A percentile compares a stretch with the other conserved stretches of the same genome.
Conservation (phyloP, 2,113 vertebrate genomes). For the Myrmecobius fasciatus region DNA sequence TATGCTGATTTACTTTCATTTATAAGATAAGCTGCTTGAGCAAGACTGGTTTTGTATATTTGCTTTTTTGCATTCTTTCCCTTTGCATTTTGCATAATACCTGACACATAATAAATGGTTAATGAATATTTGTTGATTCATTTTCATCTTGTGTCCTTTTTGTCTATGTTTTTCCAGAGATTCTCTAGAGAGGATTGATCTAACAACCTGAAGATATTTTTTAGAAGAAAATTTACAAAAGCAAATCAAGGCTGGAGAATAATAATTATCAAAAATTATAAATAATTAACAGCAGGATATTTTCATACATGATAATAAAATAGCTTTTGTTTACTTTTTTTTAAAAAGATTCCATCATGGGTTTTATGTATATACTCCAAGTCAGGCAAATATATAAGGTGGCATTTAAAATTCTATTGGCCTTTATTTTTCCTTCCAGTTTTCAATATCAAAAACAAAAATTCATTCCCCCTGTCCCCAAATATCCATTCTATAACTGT, state of each 20-base stretch:
- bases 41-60: no score
- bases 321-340: not conserved
- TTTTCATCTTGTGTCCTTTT: no score
- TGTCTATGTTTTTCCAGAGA: no score
- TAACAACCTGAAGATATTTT: no score
- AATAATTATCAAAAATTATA: not conserved
- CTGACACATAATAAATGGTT: no score
- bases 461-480: not conserved
- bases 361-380: not conserved
- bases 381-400: constrained; percentile 11
- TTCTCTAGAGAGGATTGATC: no score
- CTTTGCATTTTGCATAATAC: no score
- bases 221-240: not conserved
- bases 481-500: not conserved
- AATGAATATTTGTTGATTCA: no score
- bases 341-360: not conserved
- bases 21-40: no score
- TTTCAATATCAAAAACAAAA: not conserved
- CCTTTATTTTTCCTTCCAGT: not conserved
- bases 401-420: not conserved
- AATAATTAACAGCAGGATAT: not conserved
- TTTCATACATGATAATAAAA: not conserved
- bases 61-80: no score
- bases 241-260: not conserved
- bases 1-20: no score